These are phyloP conservation scores for Rallus limicola DNA, from an alignment of 2,113 vertebrate genomes.

Conservation along the genomic window DNA sequence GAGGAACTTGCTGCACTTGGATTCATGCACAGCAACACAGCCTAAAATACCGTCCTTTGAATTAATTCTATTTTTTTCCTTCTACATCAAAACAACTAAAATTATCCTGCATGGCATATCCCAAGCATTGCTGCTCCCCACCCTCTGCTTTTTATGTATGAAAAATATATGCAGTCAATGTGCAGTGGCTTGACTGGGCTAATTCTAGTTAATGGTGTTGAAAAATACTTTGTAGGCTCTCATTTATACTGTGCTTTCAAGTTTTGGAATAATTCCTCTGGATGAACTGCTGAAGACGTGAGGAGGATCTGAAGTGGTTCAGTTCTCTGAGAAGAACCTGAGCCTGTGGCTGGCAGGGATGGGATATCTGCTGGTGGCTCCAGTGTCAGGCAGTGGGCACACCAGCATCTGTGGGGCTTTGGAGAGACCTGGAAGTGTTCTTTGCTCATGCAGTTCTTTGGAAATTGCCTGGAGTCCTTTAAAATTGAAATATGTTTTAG, in stretches of 20 bases:
- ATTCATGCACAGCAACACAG: background rate
- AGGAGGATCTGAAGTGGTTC: background rate
- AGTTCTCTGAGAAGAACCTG: background rate
- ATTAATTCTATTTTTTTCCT: background rate
- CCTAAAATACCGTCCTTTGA: constrained; percentile 47
- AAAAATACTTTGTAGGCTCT: background rate
- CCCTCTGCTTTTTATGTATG: background rate
- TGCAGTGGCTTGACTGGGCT: background rate
- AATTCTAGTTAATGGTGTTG: background rate
- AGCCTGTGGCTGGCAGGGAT: background rate
- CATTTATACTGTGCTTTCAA: background rate
- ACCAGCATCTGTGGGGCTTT: background rate
- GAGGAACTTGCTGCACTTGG: constrained; percentile 20
- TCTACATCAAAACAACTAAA: constrained; percentile 55
- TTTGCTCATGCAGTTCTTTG: background rate
- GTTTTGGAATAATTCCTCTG: background rate
- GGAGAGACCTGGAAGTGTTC: background rate
- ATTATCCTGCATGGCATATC: background rate
- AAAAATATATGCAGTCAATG: background rate
- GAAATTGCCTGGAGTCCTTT: background rate
- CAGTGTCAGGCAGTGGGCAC: background rate
- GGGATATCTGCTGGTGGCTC: background rate
- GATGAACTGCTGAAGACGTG: background rate
- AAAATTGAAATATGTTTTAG: background rate
- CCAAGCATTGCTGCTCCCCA: constrained; percentile 4